Evolutionary conservation across 2,888 invertebrate species (phyloP).

Genomic region (Hypolimnas misippus): DNA sequence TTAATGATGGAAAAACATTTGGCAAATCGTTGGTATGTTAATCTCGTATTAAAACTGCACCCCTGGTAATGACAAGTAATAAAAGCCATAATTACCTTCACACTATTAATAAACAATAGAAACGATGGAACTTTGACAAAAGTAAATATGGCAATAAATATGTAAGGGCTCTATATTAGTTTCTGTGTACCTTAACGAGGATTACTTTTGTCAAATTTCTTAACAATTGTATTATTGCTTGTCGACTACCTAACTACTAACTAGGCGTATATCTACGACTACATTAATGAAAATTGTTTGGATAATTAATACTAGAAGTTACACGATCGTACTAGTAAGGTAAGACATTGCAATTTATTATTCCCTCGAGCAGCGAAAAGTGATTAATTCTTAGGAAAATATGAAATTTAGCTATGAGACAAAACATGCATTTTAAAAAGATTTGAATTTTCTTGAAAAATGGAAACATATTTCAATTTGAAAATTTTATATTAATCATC

Average conservation of each 20-base stretch:
- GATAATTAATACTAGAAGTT: constrained; percentile 1
- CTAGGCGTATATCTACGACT: constrained; percentile 30
- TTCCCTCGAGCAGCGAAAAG: constrained; percentile 2
- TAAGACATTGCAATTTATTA: constrained; percentile 8
- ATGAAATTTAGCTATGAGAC: background rate
- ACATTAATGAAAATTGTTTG: constrained; percentile 2
- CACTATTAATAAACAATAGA: background rate
- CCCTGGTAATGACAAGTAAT: background rate
- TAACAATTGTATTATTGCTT: constrained; percentile 77
- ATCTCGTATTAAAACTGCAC: background rate
- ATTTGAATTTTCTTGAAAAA: background rate
- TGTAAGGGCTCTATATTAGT: background rate
- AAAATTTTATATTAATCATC: background rate
- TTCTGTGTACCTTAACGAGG: background rate
- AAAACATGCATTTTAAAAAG: background rate
- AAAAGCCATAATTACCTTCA: background rate
- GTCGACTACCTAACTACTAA: constrained; percentile 70
- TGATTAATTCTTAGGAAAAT: background rate
- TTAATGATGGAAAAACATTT: constrained; percentile 21
- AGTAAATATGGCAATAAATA: constrained; percentile 48
- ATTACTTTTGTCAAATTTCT: constrained; percentile 57
- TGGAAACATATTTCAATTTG: background rate
- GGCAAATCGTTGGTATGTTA: constrained; percentile 10
- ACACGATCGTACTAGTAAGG: constrained; percentile 1
- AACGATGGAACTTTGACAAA: constrained; percentile 62